A percentile compares a stretch with the other conserved stretches of the same genome.
phyloP scores from a whole-genome alignment of 1,140 invertebrate species.

The Drosophila insularis region DNA sequence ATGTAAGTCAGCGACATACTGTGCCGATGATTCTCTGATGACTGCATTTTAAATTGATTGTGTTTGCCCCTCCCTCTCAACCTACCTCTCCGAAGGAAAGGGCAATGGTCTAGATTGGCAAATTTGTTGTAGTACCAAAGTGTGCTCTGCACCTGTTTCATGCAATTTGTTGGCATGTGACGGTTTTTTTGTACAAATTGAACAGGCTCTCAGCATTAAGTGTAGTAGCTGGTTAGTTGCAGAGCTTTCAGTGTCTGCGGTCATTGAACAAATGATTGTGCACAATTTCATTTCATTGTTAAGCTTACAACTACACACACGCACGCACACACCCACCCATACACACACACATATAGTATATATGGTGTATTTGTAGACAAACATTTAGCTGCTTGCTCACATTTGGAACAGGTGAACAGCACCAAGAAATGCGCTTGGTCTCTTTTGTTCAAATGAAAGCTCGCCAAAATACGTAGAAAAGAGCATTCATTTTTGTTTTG shows the following conservation, averaged over 20 bases:
- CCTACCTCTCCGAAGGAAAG: too few relatives aligned
- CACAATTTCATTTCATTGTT: slow-evolving; percentile 10
- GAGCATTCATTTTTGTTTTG: slow-evolving; percentile 15
- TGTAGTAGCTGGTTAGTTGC: slow-evolving; percentile 8
- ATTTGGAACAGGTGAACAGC: slow-evolving; percentile 63
- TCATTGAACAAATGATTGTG: slow-evolving; percentile 3
- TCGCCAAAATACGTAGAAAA: slow-evolving; percentile 24
- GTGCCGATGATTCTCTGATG: too few relatives aligned
- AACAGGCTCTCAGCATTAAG: slow-evolving; percentile 51
- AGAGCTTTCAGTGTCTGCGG: slow-evolving; percentile 27
- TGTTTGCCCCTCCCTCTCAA: too few relatives aligned
- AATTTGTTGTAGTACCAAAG: too few relatives aligned
- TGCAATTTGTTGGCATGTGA: slow-evolving; percentile 56
- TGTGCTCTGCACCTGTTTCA: neutral
- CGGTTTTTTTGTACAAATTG: slow-evolving; percentile 69
- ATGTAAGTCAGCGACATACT: too few relatives aligned
- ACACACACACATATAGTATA: neutral
- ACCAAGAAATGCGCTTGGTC: slow-evolving; percentile 9
- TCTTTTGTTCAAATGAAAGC: slow-evolving; percentile 49
- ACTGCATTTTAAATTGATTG: too few relatives aligned
- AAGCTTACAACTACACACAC: neutral
- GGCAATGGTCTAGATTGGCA: too few relatives aligned
- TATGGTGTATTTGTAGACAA: slow-evolving; percentile 26
- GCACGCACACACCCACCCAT: neutral
- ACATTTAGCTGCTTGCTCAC: slow-evolving; percentile 73